Conservation (phyloP, 2,888 invertebrate species). For the Blastobasis lacticolella region DNA sequence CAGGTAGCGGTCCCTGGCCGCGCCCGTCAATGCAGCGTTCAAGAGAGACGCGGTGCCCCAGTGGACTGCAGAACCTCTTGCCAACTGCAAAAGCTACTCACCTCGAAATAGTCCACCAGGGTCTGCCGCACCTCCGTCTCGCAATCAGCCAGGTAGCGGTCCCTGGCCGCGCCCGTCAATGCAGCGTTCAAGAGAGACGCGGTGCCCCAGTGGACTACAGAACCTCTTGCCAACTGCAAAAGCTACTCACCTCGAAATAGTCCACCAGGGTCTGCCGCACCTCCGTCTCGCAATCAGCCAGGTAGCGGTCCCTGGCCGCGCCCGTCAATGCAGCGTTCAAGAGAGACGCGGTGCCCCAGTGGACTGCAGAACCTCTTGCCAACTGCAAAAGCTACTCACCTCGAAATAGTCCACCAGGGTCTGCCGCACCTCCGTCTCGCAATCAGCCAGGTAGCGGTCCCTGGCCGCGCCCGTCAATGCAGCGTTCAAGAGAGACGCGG, state of each 20-base stretch:
- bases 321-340: constrained; percentile 73
- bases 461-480: constrained; percentile 77
- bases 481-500: constrained; percentile 77
- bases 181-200: no score
- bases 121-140: constrained; percentile 58
- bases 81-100: no score
- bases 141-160: constrained; percentile 74
- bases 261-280: constrained; percentile 68
- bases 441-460: constrained; percentile 75
- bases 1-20: no score
- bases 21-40: no score
- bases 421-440: constrained; percentile 54
- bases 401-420: constrained; percentile 76
- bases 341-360: constrained; percentile 79
- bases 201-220: no score
- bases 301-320: constrained; percentile 78
- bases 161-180: constrained; percentile 75
- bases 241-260: constrained; percentile 76
- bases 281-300: constrained; percentile 57
- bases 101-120: constrained; percentile 77
- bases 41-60: no score
- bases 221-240: no score
- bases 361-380: no score
- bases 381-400: no score
- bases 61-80: no score